Evolutionary conservation across 2,888 invertebrate species (phyloP).

Genomic region (Xylocampa areola): DNA sequence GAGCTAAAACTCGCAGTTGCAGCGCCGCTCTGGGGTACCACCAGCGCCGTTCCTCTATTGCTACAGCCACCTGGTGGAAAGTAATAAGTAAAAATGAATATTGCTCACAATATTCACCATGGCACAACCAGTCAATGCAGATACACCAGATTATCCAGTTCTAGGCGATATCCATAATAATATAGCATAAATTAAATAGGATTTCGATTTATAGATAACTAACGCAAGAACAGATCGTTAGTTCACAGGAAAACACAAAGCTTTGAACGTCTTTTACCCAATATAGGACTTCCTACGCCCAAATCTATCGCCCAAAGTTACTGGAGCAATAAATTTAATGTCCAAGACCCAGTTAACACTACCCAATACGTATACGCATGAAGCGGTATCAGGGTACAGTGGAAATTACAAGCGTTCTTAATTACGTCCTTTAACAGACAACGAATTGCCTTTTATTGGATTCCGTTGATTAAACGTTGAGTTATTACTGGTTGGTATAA

Average conservation of each 20-base stretch:
- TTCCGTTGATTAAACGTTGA: constrained; percentile 71
- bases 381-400: constrained; percentile 50
- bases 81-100: not conserved
- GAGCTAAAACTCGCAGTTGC: constrained; percentile 90
- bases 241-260: not conserved
- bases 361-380: constrained; percentile 35
- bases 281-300: constrained; percentile 27
- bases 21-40: constrained; percentile 91
- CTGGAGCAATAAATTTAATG: constrained; percentile 50
- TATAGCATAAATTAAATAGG: constrained; percentile 1
- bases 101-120: too few relatives aligned
- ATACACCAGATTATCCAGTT: not conserved
- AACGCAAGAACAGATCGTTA: too few relatives aligned
- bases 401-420: constrained; percentile 74
- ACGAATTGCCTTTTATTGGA: constrained; percentile 78
- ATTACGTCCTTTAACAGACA: constrained; percentile 76
- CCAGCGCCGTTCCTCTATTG: constrained; percentile 90
- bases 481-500: constrained; percentile 54
- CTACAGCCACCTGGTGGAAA: constrained; percentile 88
- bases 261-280: constrained; percentile 16
- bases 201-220: too few relatives aligned
- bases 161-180: not conserved
- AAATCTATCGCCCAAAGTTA: constrained; percentile 39
- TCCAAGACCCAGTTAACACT: constrained; percentile 39
- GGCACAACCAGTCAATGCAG: too few relatives aligned